Conservation (phyloP, 2,888 invertebrate species). For the Agrotis exclamationis region DNA sequence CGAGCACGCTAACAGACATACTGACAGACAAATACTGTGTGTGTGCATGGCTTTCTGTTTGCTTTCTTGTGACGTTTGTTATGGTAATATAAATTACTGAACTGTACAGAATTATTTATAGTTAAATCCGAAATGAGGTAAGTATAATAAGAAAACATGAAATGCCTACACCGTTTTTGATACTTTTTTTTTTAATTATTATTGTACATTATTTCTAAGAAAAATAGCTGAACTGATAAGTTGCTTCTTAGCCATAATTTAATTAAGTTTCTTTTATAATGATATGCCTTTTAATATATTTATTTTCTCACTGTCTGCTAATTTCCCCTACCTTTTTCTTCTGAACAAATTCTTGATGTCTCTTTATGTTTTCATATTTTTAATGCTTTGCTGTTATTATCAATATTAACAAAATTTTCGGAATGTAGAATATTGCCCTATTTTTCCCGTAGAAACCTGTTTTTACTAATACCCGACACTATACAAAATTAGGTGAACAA, state of each 20-base stretch:
- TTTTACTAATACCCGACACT: conserved; percentile 10
- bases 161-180: not conserved
- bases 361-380: conserved; percentile 12
- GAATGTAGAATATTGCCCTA: conserved; percentile 15
- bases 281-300: not conserved
- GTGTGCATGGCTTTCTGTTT: conserved; percentile 59
- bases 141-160: conserved; percentile 26
- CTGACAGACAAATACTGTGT: conserved; percentile 39
- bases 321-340: not conserved
- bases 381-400: conserved; percentile 39
- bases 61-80: conserved; percentile 56
- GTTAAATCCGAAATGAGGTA: conserved; percentile 30
- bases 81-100: conserved; percentile 22
- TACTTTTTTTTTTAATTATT: not conserved
- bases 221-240: not conserved
- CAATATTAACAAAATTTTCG: conserved; percentile 21
- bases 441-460: conserved; percentile 4
- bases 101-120: conserved; percentile 35
- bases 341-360: not conserved
- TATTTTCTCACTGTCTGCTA: not conserved
- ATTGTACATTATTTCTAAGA: not conserved
- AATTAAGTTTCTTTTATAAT: not conserved
- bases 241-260: conserved; percentile 26
- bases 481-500: conserved; percentile 8
- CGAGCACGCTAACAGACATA: conserved; percentile 47